A percentile compares a stretch with the other conserved stretches of the same genome.
Evolutionary conservation across 2,113 vertebrate species (phyloP).

Genomic region (Machaerirhynchus nigripectus): DNA sequence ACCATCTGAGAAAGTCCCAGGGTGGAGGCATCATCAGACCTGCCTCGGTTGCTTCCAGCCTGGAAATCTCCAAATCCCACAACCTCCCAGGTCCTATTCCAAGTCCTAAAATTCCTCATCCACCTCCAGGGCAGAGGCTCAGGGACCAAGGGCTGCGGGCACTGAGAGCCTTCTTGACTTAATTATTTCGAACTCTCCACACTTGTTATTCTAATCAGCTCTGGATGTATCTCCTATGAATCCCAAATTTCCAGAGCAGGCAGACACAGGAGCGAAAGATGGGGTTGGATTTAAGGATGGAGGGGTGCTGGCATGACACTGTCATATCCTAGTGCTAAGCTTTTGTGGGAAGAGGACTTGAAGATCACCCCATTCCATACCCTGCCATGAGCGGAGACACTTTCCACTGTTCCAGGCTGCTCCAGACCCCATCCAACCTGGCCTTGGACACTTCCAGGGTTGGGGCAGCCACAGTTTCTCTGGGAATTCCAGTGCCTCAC

Average conservation of each 20-base stretch:
- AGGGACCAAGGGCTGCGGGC: too few species aligned
- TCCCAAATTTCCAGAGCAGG: neutral
- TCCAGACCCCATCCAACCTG: accelerated
- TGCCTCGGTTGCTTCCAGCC: neutral
- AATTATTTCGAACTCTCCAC: neutral
- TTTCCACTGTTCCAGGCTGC: neutral
- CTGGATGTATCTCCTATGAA: neutral
- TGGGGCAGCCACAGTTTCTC: neutral
- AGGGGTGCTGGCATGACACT: neutral
- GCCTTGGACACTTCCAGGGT: neutral
- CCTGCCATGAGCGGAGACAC: neutral
- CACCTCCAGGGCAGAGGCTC: neutral
- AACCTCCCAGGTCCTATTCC: neutral
- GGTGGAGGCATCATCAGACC: neutral
- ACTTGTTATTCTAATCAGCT: neutral
- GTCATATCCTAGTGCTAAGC: accelerated
- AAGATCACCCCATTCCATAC: neutral
- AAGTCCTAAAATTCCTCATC: neutral
- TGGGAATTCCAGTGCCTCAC: neutral
- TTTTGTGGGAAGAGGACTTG: neutral
- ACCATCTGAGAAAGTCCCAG: neutral
- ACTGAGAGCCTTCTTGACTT: neutral
- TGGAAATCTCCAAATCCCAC: neutral
- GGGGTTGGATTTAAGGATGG: neutral
- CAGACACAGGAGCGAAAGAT: neutral